Conservation (phyloP, 2,797 vertebrate species). For the Danio aesculapii region DNA sequence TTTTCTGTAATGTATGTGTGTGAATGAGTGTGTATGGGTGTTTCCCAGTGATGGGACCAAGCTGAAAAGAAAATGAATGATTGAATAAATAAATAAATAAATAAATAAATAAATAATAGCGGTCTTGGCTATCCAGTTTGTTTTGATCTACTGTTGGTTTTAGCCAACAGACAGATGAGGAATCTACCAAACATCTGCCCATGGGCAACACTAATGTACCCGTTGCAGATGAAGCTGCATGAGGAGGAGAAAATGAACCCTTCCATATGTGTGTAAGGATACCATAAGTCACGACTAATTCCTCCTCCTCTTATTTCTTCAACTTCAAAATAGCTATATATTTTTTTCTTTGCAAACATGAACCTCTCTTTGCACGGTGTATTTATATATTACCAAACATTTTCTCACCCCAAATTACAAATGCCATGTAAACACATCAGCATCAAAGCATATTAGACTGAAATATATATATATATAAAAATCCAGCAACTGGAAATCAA, state of each 20-base stretch:
- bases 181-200: constrained; percentile 53
- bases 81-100: no score
- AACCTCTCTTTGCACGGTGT: no score
- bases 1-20: no score
- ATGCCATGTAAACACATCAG: constrained; percentile 79
- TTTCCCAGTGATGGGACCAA: no score
- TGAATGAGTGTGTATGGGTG: no score
- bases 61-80: no score
- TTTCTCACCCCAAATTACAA: constrained; percentile 54
- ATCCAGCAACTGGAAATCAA: constrained; percentile 84
- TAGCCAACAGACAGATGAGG: background rate
- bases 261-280: constrained; percentile 78
- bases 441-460: constrained; percentile 69
- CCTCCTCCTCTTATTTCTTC: no score
- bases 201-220: constrained; percentile 58
- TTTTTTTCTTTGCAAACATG: no score
- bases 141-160: background rate
- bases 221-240: constrained; percentile 57
- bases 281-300: no score
- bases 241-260: constrained; percentile 68
- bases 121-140: background rate
- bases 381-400: no score
- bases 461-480: constrained; percentile 63
- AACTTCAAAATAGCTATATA: no score
- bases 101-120: background rate